A percentile compares a stretch with the other conserved stretches of the same genome.
Conservation (phyloP, 2,797 vertebrate genomes). For the Sebastes iracundus region DNA sequence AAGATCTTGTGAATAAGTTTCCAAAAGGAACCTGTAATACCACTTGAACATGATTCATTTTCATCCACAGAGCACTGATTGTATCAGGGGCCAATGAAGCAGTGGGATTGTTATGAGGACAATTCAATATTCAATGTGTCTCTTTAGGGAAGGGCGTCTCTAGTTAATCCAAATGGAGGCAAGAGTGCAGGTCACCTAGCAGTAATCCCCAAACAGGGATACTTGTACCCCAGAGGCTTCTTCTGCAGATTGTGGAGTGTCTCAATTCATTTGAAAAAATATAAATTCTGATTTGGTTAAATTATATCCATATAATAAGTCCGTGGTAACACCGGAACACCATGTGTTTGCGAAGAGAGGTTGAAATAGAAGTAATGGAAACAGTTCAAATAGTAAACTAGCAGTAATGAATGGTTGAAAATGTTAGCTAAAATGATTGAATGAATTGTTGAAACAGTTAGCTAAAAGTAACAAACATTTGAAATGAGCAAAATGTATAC, state of each 20-base stretch:
- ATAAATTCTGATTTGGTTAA: neutral
- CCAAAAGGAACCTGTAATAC: constrained; percentile 75
- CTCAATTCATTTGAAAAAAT: neutral
- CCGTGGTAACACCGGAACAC: neutral
- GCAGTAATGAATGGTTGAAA: neutral
- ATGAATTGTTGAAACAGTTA: neutral
- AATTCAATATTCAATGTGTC: constrained; percentile 37
- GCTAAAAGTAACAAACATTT: neutral
- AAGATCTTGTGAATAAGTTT: constrained; percentile 74
- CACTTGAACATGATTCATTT: constrained; percentile 65
- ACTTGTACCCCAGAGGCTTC: neutral
- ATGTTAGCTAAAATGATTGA: neutral
- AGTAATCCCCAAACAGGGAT: neutral
- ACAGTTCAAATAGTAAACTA: neutral
- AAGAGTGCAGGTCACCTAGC: neutral
- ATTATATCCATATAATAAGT: neutral
- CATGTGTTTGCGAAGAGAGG: neutral
- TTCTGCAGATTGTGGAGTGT: neutral
- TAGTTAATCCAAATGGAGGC: constrained; percentile 15
- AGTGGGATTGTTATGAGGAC: constrained; percentile 27
- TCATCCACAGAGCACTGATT: constrained; percentile 24
- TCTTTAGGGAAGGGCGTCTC: neutral
- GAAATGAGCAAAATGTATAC: neutral
- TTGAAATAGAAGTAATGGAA: neutral
- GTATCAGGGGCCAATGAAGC: constrained; percentile 16